These are phyloP conservation scores for Scolopax bukidnonensis DNA, from an alignment of 2,797 vertebrate species.

Conservation along the genomic window DNA sequence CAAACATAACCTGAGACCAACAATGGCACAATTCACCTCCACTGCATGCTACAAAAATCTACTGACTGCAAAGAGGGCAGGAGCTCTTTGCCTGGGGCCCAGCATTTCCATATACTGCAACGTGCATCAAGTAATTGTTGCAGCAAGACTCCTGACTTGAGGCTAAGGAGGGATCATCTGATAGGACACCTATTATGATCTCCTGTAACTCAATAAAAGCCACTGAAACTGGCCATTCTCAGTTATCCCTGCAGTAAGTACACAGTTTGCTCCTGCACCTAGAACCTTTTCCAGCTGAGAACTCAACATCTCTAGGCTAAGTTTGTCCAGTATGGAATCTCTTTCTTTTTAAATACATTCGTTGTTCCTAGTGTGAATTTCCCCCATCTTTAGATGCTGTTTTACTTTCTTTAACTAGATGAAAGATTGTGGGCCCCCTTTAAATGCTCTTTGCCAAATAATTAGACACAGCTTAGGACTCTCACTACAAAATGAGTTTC, in stretches of 20 bases:
- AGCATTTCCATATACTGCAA: not conserved
- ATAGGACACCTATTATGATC: not conserved
- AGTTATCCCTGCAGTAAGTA: not conserved
- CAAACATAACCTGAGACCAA: not conserved
- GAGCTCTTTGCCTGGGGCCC: not conserved
- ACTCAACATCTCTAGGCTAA: not conserved
- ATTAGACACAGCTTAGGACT: not conserved
- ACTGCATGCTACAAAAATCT: not conserved
- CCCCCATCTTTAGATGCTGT: not conserved
- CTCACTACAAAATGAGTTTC: not conserved
- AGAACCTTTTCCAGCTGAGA: not conserved
- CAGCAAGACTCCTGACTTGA: not conserved
- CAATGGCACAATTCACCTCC: fast-evolving
- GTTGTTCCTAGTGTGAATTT: not conserved
- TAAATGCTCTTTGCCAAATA: not conserved
- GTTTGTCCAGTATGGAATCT: not conserved
- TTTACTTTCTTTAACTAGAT: not conserved
- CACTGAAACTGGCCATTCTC: not conserved
- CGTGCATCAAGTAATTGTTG: not conserved
- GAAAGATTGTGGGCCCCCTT: not conserved
- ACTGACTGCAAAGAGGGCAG: not conserved
- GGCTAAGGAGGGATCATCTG: not conserved
- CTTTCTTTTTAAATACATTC: not conserved
- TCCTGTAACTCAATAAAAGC: not conserved
- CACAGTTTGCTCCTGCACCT: not conserved